Evolutionary conservation across 2,797 vertebrate genomes (phyloP).

Genomic region (Takifugu ocellatus): DNA sequence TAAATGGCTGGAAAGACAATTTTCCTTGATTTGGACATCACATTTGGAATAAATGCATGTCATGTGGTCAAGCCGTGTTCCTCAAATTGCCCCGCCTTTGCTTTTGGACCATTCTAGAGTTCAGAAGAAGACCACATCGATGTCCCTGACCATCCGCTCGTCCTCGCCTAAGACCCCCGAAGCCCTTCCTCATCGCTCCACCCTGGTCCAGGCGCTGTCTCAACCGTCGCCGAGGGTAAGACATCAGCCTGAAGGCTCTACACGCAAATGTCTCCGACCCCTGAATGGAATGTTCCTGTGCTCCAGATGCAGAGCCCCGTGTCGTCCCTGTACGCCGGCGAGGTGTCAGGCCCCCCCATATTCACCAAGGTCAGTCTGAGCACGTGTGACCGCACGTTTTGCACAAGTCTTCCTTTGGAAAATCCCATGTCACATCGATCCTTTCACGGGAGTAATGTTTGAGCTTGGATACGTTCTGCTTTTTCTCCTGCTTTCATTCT

Average conservation of each 20-base stretch:
- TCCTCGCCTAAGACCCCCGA: slow-evolving; percentile 86
- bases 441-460: no score
- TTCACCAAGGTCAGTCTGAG: slow-evolving; percentile 85
- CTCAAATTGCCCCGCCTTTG: background rate
- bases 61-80: background rate
- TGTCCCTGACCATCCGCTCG: slow-evolving; percentile 93
- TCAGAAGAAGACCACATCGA: slow-evolving; percentile 93
- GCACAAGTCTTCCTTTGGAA: background rate
- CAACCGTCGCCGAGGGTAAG: slow-evolving; percentile 84
- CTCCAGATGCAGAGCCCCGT: slow-evolving; percentile 87
- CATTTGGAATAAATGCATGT: slow-evolving; percentile 27
- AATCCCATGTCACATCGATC: no score
- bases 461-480: no score
- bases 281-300: background rate
- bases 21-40: slow-evolving; percentile 31
- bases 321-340: slow-evolving; percentile 74
- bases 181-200: slow-evolving; percentile 75
- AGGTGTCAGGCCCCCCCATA: slow-evolving; percentile 76
- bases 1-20: slow-evolving; percentile 32
- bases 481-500: no score
- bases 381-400: background rate
- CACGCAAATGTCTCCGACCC: background rate
- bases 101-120: slow-evolving; percentile 63
- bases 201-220: slow-evolving; percentile 89
- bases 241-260: background rate